Evolutionary conservation across 2,888 invertebrate species (phyloP).

Genomic region (Drosophila paramelanica): DNA sequence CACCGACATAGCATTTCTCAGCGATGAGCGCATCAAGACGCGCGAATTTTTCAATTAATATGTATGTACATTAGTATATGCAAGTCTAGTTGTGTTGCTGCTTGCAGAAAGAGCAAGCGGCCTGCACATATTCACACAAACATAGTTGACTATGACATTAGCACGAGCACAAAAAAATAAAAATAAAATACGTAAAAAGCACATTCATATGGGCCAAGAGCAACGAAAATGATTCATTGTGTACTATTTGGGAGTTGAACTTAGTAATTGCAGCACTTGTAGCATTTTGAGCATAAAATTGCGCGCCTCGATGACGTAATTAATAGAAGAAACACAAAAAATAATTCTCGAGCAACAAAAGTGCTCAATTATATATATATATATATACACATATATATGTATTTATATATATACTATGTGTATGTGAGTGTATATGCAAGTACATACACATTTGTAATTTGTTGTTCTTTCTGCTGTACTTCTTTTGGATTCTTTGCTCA

Average conservation of each 20-base stretch:
- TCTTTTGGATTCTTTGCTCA: conserved; percentile 18
- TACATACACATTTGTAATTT: conserved; percentile 26
- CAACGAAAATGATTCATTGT: conserved; percentile 71
- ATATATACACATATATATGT: conserved; percentile 10
- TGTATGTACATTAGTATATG: conserved; percentile 48
- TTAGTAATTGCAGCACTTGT: conserved; percentile 60
- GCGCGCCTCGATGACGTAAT: conserved; percentile 76
- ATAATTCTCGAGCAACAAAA: conserved; percentile 50
- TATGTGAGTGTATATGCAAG: background rate
- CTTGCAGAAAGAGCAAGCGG: conserved; percentile 26
- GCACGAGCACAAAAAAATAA: conserved; percentile 18
- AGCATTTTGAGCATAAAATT: conserved; percentile 58
- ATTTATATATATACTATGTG: background rate
- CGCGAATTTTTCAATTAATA: conserved; percentile 79
- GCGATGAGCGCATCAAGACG: conserved; percentile 83
- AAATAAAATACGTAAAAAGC: conserved; percentile 18
- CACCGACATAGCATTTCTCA: conserved; percentile 62
- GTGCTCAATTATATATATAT: conserved; percentile 28
- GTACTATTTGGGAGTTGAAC: conserved; percentile 51
- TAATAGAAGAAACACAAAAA: conserved; percentile 64
- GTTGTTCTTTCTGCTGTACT: conserved; percentile 52
- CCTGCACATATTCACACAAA: conserved; percentile 2
- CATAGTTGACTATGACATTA: conserved; percentile 56
- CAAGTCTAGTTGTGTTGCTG: conserved; percentile 23
- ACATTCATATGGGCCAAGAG: conserved; percentile 70